Conservation (phyloP, 2,113 vertebrate genomes). For the Uria lomvia region DNA sequence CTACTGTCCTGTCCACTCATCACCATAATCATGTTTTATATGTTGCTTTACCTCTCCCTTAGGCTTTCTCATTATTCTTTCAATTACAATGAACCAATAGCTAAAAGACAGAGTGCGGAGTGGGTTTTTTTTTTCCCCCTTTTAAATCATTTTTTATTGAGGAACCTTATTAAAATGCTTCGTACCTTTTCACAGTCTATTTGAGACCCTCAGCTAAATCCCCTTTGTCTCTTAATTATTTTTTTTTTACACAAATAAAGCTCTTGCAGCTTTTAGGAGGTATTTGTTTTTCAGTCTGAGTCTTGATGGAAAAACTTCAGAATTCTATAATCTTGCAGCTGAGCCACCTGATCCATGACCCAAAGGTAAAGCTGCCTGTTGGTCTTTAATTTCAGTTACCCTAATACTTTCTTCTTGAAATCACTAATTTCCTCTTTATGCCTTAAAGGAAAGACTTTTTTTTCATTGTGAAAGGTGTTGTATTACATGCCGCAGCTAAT, state of each 20-base stretch:
- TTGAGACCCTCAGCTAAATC: not conserved
- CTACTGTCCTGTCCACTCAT: fast-evolving
- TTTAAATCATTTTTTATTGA: not conserved
- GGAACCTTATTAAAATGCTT: not conserved
- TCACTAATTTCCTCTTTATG: not conserved
- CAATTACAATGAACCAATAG: fast-evolving
- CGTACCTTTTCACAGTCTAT: not conserved
- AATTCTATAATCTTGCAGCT: not conserved
- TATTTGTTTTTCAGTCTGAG: not conserved
- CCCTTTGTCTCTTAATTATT: not conserved
- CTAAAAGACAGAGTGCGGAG: not conserved
- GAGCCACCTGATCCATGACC: not conserved
- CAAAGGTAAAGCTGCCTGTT: not conserved
- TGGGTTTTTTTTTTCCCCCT: too few relatives aligned
- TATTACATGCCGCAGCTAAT: not conserved
- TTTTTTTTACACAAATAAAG: not conserved
- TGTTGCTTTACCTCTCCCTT: not conserved
- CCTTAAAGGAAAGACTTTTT: not conserved
- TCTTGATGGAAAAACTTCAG: not conserved
- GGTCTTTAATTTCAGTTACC: not conserved
- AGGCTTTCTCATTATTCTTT: not conserved
- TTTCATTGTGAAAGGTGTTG: not conserved
- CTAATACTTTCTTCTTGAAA: not conserved
- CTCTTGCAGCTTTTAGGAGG: not conserved
- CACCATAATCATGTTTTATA: fast-evolving